These are phyloP conservation scores for Oscheius sp. DNA, from an alignment of 2,888 invertebrate species.

Conservation along the genomic window DNA sequence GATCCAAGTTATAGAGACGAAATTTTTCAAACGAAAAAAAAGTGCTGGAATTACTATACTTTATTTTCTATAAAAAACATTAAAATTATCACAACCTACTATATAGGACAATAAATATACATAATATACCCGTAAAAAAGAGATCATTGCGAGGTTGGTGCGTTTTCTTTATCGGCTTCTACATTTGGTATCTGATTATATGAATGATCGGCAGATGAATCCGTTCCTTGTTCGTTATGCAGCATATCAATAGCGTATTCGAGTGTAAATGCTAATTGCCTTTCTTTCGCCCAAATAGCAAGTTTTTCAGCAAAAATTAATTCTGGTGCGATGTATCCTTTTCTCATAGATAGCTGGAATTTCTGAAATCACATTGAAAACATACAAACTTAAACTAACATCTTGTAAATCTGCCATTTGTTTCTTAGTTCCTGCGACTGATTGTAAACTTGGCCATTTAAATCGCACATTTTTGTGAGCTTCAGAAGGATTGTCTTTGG, in stretches of 20 bases:
- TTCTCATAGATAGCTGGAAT: not conserved
- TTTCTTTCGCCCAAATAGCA: slow-evolving; percentile 11
- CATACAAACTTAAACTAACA: not conserved
- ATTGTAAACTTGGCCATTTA: slow-evolving; percentile 1
- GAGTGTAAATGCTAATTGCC: not conserved
- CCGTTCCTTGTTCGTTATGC: too few relatives aligned
- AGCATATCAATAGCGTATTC: slow-evolving; percentile 9
- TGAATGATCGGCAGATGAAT: too few relatives aligned
- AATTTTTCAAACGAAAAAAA: not conserved
- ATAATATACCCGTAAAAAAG: not conserved
- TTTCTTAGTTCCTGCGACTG: not conserved
- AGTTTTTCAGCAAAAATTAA: slow-evolving; percentile 10
- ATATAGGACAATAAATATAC: not conserved
- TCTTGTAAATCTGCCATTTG: slow-evolving; percentile 1
- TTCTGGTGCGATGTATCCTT: not conserved
- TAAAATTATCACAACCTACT: not conserved
- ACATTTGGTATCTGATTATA: not conserved
- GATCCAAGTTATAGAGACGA: slow-evolving; percentile 1
- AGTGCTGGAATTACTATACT: not conserved
- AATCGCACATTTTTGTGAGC: not conserved
- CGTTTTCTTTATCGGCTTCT: not conserved
- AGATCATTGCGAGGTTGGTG: not conserved
- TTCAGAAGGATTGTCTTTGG: too few relatives aligned
- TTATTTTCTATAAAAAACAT: not conserved
- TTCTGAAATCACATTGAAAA: not conserved